A percentile compares a stretch with the other conserved stretches of the same genome.
phyloP scores from a whole-genome alignment of 1,140 invertebrate species.

The Lysiphlebus fabarum region DNA sequence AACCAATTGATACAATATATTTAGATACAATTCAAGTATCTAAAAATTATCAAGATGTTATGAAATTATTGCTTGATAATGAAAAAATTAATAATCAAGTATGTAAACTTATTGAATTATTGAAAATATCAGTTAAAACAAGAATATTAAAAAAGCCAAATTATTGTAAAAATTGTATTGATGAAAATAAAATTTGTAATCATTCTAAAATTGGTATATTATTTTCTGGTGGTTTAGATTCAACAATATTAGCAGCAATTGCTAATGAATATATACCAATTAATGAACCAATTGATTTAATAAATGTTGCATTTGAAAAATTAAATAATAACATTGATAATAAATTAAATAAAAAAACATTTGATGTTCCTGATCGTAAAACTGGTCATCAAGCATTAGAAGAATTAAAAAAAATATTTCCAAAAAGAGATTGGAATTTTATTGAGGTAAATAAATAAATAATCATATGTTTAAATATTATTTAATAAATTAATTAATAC shows the following conservation, averaged over 20 bases:
- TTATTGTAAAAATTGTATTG: conserved; percentile 65
- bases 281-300: conserved; percentile 81
- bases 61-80: conserved; percentile 50
- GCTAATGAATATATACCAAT: conserved; percentile 69
- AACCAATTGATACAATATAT: neutral
- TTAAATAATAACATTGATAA: conserved; percentile 18
- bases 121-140: conserved; percentile 63
- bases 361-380: conserved; percentile 76
- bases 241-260: conserved; percentile 79
- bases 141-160: conserved; percentile 64
- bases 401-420: conserved; percentile 70
- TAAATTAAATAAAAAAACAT: conserved; percentile 37
- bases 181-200: conserved; percentile 44
- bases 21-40: conserved; percentile 29
- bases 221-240: conserved; percentile 96
- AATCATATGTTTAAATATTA: conserved; percentile 10
- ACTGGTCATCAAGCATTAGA: conserved; percentile 71
- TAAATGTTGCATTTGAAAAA: conserved; percentile 93
- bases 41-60: conserved; percentile 52
- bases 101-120: conserved; percentile 53
- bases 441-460: conserved; percentile 55
- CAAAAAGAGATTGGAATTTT: conserved; percentile 70
- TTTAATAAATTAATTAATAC: conserved; percentile 21
- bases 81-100: conserved; percentile 51
- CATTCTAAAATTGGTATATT: conserved; percentile 82